These are phyloP conservation scores for Merops nubicus DNA, from an alignment of 2,113 vertebrate species.

Conservation along the genomic window DNA sequence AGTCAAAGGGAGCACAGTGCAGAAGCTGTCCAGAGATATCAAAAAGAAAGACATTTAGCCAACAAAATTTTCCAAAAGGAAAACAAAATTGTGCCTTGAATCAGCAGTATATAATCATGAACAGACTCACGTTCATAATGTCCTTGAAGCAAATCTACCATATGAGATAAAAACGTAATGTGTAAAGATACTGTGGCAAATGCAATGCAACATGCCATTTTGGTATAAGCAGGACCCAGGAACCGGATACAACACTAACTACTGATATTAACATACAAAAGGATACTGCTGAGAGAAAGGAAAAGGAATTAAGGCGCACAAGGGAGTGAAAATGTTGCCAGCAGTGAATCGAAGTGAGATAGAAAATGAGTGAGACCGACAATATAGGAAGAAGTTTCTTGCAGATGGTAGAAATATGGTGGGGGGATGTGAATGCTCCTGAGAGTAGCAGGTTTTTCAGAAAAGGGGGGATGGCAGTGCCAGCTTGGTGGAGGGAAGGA, in stretches of 20 bases:
- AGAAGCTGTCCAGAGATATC: conserved; percentile 17
- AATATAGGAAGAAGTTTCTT: not conserved
- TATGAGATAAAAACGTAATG: not conserved
- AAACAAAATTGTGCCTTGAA: conserved; percentile 35
- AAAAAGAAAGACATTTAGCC: conserved; percentile 14
- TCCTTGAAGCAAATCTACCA: conserved; percentile 38
- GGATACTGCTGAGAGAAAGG: not conserved
- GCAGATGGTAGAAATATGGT: not conserved
- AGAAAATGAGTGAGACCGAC: not conserved
- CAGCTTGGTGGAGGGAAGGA: not conserved
- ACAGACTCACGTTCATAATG: not conserved
- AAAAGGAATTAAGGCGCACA: not conserved
- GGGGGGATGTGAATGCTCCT: not conserved
- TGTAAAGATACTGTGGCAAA: not conserved
- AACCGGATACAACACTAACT: not conserved
- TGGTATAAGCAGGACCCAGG: not conserved
- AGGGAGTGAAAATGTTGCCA: not conserved
- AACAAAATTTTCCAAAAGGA: conserved; percentile 21
- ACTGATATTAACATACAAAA: conserved; percentile 27
- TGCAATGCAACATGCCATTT: not conserved
- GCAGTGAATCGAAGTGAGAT: not conserved
- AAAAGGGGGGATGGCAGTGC: not conserved
- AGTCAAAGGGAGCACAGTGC: not conserved
- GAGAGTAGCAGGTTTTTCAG: not conserved
- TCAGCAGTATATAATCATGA: conserved; percentile 3